Evolutionary conservation across 1,140 invertebrate genomes (phyloP).

Genomic region (Phthorimaea operculella): DNA sequence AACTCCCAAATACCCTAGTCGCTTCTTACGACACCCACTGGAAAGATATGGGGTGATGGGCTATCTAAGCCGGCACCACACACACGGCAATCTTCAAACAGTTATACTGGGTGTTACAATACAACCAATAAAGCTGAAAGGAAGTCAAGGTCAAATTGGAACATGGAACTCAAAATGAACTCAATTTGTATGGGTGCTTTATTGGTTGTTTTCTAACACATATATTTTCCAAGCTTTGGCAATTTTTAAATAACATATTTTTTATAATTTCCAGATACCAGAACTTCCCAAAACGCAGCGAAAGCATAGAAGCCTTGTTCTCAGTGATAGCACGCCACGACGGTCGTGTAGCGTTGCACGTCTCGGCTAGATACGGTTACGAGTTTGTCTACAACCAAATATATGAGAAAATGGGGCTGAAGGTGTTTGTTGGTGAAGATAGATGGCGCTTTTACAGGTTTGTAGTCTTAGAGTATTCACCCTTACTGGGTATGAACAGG

Average conservation of each 20-base stretch:
- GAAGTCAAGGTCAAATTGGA: too few species aligned
- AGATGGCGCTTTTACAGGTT: slow-evolving; percentile 47
- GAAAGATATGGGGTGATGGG: too few species aligned
- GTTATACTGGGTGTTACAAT: too few species aligned
- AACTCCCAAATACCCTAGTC: too few species aligned
- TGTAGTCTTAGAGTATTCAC: neutral
- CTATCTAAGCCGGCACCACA: too few species aligned
- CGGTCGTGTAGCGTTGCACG: slow-evolving; percentile 67
- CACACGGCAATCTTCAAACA: too few species aligned
- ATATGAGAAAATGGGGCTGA: slow-evolving; percentile 58
- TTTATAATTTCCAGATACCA: slow-evolving; percentile 31
- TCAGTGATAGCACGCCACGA: slow-evolving; percentile 47
- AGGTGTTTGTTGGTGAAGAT: slow-evolving; percentile 65
- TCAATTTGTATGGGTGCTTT: too few species aligned
- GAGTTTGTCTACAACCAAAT: slow-evolving; percentile 73
- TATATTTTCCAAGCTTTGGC: too few species aligned
- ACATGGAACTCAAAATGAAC: too few species aligned
- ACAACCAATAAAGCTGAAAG: too few species aligned
- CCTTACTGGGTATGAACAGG: slow-evolving; percentile 13
- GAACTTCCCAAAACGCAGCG: slow-evolving; percentile 70
- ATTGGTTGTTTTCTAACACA: too few species aligned
- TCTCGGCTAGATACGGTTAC: slow-evolving; percentile 69
- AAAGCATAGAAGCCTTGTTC: slow-evolving; percentile 66
- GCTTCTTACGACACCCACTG: too few species aligned
- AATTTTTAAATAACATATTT: neutral